Conservation (phyloP, 2,113 vertebrate species). For the Oplegnathus fasciatus region DNA sequence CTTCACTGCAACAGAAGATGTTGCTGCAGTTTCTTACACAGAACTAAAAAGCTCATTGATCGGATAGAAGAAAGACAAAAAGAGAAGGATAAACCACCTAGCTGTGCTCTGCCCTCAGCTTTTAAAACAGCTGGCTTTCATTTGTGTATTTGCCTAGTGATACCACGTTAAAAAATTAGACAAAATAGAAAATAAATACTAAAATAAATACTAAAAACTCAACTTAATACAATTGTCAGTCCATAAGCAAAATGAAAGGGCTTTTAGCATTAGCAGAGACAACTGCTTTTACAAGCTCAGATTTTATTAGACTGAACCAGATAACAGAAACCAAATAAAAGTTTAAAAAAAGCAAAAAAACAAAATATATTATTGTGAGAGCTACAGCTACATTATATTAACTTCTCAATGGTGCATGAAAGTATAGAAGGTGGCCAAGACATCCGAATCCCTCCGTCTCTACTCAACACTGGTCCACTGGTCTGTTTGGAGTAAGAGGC, state of each 20-base stretch:
- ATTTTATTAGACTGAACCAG: neutral
- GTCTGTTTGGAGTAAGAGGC: slow-evolving; percentile 22
- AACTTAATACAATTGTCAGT: neutral
- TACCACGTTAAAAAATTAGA: neutral
- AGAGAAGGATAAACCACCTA: neutral
- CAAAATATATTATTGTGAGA: neutral
- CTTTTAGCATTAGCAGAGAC: neutral
- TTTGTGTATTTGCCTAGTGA: neutral
- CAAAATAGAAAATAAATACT: neutral
- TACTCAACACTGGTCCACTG: neutral
- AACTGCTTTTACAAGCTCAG: neutral
- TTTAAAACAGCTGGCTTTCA: neutral
- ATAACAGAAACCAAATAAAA: neutral
- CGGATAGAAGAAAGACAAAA: neutral
- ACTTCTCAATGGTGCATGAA: neutral
- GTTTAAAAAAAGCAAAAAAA: neutral
- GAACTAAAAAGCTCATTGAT: neutral
- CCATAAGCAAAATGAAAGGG: neutral
- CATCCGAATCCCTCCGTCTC: neutral
- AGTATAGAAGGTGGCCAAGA: neutral
- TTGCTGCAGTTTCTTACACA: neutral
- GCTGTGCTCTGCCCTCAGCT: neutral
- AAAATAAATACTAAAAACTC: neutral
- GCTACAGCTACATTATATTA: neutral
- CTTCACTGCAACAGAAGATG: neutral